Conservation (phyloP, 2,888 invertebrate genomes). For the Achlya flavicornis region DNA sequence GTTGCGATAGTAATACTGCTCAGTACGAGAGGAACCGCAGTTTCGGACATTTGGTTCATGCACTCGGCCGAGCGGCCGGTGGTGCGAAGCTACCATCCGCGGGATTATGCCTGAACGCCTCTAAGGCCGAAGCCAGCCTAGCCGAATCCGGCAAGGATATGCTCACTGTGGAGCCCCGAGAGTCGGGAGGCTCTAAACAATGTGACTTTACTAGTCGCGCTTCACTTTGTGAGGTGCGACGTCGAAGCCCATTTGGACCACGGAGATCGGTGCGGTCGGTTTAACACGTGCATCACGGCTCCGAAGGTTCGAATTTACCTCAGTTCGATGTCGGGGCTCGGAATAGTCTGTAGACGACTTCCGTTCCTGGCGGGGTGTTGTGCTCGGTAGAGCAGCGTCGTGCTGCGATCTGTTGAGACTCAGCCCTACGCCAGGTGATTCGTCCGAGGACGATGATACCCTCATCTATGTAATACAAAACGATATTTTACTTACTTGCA, state of each 20-base stretch:
- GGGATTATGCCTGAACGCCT: constrained; percentile 81
- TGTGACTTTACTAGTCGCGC: constrained; percentile 58
- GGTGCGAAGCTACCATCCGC: constrained; percentile 79
- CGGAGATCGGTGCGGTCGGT: constrained; percentile 56
- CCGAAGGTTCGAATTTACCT: constrained; percentile 36
- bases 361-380: constrained; percentile 81
- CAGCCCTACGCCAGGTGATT: constrained; percentile 66
- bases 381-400: constrained; percentile 42
- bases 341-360: constrained; percentile 71
- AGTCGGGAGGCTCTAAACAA: constrained; percentile 76
- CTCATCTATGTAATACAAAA: background rate
- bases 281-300: constrained; percentile 48
- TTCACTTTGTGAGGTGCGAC: too few species aligned
- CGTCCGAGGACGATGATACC: constrained; percentile 15
- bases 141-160: constrained; percentile 77
- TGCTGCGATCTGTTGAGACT: constrained; percentile 86
- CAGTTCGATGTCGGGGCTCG: constrained; percentile 67
- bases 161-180: constrained; percentile 60
- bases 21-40: constrained; percentile 84
- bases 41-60: constrained; percentile 85
- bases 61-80: constrained; percentile 61
- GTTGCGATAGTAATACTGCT: constrained; percentile 82
- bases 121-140: constrained; percentile 80
- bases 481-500: too few species aligned
- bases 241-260: constrained; percentile 44